Evolutionary conservation across 2,888 invertebrate genomes (phyloP).

Genomic region (Clanis bilineata): DNA sequence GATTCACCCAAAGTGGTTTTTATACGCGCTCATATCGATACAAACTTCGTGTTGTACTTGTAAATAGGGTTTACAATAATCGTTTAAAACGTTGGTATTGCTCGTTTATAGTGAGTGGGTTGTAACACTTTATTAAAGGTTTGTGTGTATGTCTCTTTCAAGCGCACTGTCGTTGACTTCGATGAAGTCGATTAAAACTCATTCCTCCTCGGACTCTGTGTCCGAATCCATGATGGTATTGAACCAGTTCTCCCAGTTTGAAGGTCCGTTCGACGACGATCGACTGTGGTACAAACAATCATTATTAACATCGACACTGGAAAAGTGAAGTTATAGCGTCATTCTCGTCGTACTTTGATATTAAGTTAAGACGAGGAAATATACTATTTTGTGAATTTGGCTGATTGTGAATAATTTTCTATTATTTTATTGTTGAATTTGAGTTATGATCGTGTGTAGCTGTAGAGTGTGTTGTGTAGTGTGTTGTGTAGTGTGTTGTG

Average conservation of each 20-base stretch:
- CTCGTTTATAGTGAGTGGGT: background rate
- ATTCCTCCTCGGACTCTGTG: constrained; percentile 73
- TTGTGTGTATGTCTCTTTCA: constrained; percentile 5
- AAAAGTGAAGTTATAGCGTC: too few relatives aligned
- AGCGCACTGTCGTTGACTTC: constrained; percentile 1
- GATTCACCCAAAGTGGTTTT: background rate
- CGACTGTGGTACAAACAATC: constrained; percentile 52
- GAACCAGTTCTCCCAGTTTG: constrained; percentile 83
- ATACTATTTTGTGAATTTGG: too few relatives aligned
- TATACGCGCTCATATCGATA: background rate
- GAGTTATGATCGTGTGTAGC: too few relatives aligned
- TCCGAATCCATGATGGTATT: constrained; percentile 84
- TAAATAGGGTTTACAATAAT: background rate
- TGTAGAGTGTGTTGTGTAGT: too few relatives aligned
- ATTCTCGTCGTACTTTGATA: too few relatives aligned
- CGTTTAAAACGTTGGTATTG: background rate
- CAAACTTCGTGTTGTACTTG: background rate
- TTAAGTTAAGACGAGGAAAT: too few relatives aligned
- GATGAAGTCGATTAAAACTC: constrained; percentile 18
- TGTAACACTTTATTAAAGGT: constrained; percentile 2
- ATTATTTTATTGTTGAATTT: too few relatives aligned
- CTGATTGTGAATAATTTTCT: too few relatives aligned
- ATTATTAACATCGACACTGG: background rate
- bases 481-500: too few relatives aligned
- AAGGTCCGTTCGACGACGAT: constrained; percentile 70